Percentiles rank a stretch among this genome's conserved stretches.
Conservation (phyloP, 2,113 vertebrate species). For the Anoplopoma fimbria region DNA sequence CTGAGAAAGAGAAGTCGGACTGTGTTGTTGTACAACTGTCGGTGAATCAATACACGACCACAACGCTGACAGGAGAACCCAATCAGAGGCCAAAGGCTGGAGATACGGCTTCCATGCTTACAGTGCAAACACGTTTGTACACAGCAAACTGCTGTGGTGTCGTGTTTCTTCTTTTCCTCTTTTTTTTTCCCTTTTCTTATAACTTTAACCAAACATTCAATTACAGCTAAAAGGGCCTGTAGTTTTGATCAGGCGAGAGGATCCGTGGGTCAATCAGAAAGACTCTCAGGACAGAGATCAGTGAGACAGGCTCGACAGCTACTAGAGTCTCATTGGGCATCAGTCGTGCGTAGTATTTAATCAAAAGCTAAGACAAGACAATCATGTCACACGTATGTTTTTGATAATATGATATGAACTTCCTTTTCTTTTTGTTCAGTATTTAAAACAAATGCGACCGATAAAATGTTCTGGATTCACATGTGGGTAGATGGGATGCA, state of each 20-base stretch:
- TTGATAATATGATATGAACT: background rate
- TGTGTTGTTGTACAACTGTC: constrained; percentile 52
- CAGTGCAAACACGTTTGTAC: constrained; percentile 14
- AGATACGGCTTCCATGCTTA: constrained; percentile 6
- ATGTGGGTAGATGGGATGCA: constrained; percentile 52
- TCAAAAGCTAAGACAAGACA: background rate
- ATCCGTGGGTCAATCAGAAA: constrained; percentile 20
- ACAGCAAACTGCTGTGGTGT: constrained; percentile 8
- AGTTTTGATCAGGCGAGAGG: constrained; percentile 33
- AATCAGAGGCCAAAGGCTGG: constrained; percentile 55
- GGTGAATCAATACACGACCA: constrained; percentile 74
- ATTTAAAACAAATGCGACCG: constrained; percentile 18
- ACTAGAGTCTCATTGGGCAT: constrained; percentile 52
- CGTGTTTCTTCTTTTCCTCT: background rate
- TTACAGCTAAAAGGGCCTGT: constrained; percentile 19
- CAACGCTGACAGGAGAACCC: constrained; percentile 57
- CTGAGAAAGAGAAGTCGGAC: constrained; percentile 49
- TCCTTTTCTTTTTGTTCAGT: background rate
- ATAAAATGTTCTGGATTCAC: constrained; percentile 49
- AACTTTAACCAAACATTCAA: constrained; percentile 20
- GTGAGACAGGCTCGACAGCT: constrained; percentile 38
- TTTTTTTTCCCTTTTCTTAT: background rate
- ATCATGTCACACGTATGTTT: background rate
- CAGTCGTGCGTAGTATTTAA: constrained; percentile 22
- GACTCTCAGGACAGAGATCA: constrained; percentile 48